Conservation (phyloP, 2,797 vertebrate genomes). For the Takifugu ocellatus region DNA sequence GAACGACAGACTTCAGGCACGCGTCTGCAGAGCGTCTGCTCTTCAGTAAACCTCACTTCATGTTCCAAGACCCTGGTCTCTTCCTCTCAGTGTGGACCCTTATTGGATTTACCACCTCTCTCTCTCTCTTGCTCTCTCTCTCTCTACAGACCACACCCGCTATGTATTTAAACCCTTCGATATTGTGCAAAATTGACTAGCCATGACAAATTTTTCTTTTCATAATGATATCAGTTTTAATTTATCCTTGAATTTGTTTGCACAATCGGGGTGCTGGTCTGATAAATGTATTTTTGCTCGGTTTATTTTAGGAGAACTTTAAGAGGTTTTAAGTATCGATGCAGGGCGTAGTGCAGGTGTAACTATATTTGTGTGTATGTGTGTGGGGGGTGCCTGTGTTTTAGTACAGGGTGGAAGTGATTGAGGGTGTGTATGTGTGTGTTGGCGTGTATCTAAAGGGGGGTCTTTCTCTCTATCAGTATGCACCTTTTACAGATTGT, state of each 20-base stretch:
- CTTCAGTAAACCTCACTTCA: constrained; percentile 57
- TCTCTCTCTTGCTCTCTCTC: constrained; percentile 4
- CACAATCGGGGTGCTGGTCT: constrained; percentile 72
- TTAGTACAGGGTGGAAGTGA: constrained; percentile 56
- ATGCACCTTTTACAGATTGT: constrained; percentile 81
- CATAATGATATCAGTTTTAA: constrained; percentile 70
- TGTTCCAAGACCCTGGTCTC: constrained; percentile 54
- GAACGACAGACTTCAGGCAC: constrained; percentile 39
- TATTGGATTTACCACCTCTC: constrained; percentile 51
- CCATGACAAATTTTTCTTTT: constrained; percentile 71
- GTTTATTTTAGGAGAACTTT: constrained; percentile 74
- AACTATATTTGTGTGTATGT: constrained; percentile 58
- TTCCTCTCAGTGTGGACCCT: constrained; percentile 58
- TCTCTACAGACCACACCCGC: constrained; percentile 67
- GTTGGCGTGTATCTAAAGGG: constrained; percentile 58
- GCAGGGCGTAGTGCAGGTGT: constrained; percentile 65
- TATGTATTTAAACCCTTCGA: constrained; percentile 69
- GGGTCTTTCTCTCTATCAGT: constrained; percentile 67
- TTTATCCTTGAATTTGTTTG: constrained; percentile 72
- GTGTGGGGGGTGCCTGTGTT: constrained; percentile 46
- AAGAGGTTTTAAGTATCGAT: constrained; percentile 74
- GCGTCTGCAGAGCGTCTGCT: constrained; percentile 40
- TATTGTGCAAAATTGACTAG: constrained; percentile 73
- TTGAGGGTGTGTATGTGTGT: constrained; percentile 47
- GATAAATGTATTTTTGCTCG: constrained; percentile 69